These are phyloP conservation scores for Acheta domesticus DNA, from an alignment of 2,888 invertebrate species.

Conservation along the genomic window DNA sequence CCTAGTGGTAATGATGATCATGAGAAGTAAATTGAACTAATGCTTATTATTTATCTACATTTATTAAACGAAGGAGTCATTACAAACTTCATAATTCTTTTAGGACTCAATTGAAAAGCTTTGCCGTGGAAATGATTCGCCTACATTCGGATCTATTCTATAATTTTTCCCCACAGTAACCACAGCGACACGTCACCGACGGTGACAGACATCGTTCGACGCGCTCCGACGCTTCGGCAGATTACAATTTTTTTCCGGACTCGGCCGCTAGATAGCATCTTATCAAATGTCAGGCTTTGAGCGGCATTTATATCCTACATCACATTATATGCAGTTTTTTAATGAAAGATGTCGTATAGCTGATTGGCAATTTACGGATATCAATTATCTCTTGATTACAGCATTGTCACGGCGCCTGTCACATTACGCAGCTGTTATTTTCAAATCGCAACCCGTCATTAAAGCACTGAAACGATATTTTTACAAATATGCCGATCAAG, in stretches of 20 bases:
- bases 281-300: constrained; percentile 18
- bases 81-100: too few relatives aligned
- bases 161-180: too few relatives aligned
- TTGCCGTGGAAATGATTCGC: too few relatives aligned
- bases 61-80: too few relatives aligned
- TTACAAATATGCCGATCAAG: constrained; percentile 8
- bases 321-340: constrained; percentile 8
- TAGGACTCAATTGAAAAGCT: too few relatives aligned
- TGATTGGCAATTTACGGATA: constrained; percentile 18
- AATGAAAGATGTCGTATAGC: background rate
- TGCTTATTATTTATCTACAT: too few relatives aligned
- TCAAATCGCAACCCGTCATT: background rate
- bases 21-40: too few relatives aligned
- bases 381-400: constrained; percentile 18
- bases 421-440: constrained; percentile 18
- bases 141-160: too few relatives aligned
- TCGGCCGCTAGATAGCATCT: background rate
- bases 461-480: constrained; percentile 7
- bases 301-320: background rate
- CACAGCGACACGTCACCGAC: too few relatives aligned
- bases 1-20: too few relatives aligned
- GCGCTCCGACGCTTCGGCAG: too few relatives aligned
- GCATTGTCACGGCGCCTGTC: background rate
- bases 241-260: background rate
- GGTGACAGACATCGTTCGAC: too few relatives aligned